These are phyloP conservation scores for Cyclopterus lumpus DNA, from an alignment of 2,797 vertebrate genomes.

Conservation along the genomic window DNA sequence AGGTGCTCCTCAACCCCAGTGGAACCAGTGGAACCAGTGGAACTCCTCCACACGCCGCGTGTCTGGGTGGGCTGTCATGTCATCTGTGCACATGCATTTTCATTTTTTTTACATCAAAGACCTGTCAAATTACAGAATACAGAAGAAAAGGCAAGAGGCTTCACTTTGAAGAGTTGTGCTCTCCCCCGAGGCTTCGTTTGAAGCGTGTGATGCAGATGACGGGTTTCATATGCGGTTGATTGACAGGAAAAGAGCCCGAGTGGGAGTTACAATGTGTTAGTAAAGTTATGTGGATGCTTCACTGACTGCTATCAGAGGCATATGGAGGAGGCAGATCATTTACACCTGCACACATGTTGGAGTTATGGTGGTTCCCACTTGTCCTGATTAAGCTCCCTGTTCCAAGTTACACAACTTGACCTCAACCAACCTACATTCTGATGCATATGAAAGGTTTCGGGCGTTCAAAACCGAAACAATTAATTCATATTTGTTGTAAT, in stretches of 20 bases:
- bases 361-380: constrained; percentile 6
- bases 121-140: constrained; percentile 5
- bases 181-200: constrained; percentile 22
- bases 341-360: background rate
- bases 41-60: background rate
- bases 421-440: constrained; percentile 2
- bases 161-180: constrained; percentile 10
- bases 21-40: background rate
- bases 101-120: constrained; percentile 11
- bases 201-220: constrained; percentile 25
- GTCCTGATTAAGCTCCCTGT: background rate
- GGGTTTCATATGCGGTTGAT: constrained; percentile 27
- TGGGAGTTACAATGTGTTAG: constrained; percentile 14
- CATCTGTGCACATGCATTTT: constrained; percentile 10
- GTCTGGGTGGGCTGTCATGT: constrained; percentile 2
- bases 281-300: constrained; percentile 33
- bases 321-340: background rate
- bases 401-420: constrained; percentile 13
- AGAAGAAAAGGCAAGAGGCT: constrained; percentile 14
- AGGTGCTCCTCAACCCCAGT: background rate
- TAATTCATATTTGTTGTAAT: constrained; percentile 29
- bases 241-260: constrained; percentile 30
- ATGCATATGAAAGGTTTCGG: constrained; percentile 9
- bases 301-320: constrained; percentile 6
- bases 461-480: constrained; percentile 16